Evolutionary conservation across 2,113 vertebrate species (phyloP).

Genomic region (Eulemur macaco): DNA sequence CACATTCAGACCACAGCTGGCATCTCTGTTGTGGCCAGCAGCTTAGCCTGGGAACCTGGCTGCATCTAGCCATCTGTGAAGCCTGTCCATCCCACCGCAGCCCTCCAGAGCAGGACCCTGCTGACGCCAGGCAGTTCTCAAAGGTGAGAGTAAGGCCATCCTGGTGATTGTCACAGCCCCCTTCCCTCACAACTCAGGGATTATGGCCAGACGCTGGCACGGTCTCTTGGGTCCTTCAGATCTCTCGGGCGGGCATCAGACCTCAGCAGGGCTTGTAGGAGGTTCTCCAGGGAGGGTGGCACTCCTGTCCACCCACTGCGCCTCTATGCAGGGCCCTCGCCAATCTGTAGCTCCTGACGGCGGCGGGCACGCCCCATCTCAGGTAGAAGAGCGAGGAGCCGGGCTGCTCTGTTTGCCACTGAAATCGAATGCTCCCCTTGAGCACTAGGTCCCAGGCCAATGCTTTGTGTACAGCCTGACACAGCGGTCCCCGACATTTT

Average conservation of each 20-base stretch:
- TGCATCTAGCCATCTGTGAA: not conserved
- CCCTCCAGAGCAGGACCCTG: not conserved
- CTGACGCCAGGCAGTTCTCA: not conserved
- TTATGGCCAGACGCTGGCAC: fast-evolving
- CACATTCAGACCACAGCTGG: not conserved
- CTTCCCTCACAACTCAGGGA: not conserved
- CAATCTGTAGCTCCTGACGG: not conserved
- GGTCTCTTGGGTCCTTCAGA: not conserved
- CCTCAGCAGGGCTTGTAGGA: not conserved
- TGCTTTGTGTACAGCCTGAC: not conserved
- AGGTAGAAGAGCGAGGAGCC: not conserved
- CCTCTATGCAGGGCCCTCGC: not conserved
- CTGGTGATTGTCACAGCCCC: not conserved
- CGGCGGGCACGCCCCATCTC: not conserved
- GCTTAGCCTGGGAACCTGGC: not conserved
- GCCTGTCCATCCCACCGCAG: not conserved
- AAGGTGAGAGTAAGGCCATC: not conserved
- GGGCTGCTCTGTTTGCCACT: not conserved
- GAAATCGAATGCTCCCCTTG: not conserved
- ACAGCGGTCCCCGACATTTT: too few relatives aligned
- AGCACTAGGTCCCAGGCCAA: not conserved
- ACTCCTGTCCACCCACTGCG: too few relatives aligned
- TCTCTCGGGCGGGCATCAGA: not conserved
- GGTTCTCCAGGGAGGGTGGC: not conserved
- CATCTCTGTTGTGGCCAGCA: not conserved